Evolutionary conservation across 2,888 invertebrate species (phyloP).

Genomic region (Neelides folsomi): DNA sequence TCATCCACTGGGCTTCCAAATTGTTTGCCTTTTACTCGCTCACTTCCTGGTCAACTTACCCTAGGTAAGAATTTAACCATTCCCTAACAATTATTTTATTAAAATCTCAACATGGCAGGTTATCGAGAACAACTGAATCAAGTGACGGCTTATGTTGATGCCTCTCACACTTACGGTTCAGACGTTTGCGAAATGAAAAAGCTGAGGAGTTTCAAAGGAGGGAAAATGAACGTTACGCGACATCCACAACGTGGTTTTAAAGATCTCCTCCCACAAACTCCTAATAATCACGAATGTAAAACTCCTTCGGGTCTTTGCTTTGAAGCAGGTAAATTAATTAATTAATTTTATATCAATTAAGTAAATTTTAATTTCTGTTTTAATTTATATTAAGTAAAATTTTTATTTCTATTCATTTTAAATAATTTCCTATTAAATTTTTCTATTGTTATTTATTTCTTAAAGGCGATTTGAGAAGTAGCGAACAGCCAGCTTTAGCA

Average conservation of each 20-base stretch:
- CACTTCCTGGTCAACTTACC: conserved; percentile 43
- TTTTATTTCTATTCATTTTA: too few relatives aligned
- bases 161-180: conserved; percentile 42
- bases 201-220: conserved; percentile 37
- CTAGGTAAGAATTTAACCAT: too few relatives aligned
- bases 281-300: conserved; percentile 40
- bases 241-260: conserved; percentile 35
- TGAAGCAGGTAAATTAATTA: conserved; percentile 20
- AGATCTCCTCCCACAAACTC: conserved; percentile 39
- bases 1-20: conserved; percentile 38
- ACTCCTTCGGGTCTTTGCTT: conserved; percentile 39
- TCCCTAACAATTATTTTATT: too few relatives aligned
- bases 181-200: conserved; percentile 39
- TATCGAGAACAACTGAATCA: conserved; percentile 43
- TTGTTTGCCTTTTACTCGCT: conserved; percentile 44
- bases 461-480: conserved; percentile 65
- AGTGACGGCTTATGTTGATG: conserved; percentile 41
- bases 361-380: too few relatives aligned
- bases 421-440: too few relatives aligned
- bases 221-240: conserved; percentile 37
- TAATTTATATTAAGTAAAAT: too few relatives aligned
- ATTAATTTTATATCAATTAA: background rate
- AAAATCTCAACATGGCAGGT: conserved; percentile 33
- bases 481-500: conserved; percentile 79
- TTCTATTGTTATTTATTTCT: conserved; percentile 6